Evolutionary conservation across 2,888 invertebrate species (phyloP).

Genomic region (Fissipunctia ypsillon): DNA sequence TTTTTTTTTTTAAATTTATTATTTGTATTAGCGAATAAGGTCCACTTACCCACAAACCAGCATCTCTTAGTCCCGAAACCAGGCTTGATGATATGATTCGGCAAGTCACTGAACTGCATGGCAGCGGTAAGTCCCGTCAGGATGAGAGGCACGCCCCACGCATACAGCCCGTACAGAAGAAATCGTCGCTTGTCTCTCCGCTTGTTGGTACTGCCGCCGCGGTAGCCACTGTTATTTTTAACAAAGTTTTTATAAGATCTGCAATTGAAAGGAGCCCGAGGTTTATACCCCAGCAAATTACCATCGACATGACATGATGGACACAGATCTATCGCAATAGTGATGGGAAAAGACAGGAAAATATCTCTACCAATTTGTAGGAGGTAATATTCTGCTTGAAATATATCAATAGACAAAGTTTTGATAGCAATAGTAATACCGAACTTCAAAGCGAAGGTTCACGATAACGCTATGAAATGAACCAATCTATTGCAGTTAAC

Average conservation of each 20-base stretch:
- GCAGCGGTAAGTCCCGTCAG: conserved; percentile 87
- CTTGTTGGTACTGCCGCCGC: conserved; percentile 83
- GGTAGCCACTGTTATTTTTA: conserved; percentile 86
- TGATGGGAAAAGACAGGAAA: background rate
- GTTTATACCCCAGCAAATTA: conserved; percentile 34
- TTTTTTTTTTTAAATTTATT: too few species aligned
- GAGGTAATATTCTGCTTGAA: background rate
- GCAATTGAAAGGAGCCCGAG: conserved; percentile 47
- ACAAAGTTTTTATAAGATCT: conserved; percentile 62
- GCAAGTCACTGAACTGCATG: conserved; percentile 89
- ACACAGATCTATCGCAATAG: background rate
- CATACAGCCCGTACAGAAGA: conserved; percentile 92
- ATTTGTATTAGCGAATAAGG: background rate
- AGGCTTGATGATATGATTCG: conserved; percentile 86
- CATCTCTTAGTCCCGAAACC: conserved; percentile 89
- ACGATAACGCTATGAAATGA: background rate
- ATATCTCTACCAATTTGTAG: background rate
- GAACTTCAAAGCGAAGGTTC: background rate
- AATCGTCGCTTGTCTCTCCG: conserved; percentile 91
- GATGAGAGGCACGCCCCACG: conserved; percentile 92
- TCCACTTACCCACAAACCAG: conserved; percentile 91
- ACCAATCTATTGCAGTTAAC: background rate
- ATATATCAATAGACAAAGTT: conserved; percentile 7
- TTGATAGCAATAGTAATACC: background rate
- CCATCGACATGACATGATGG: background rate